phyloP scores from a whole-genome alignment of 92 coral and sea anemone species.

The Plumapathes pennacea region DNA sequence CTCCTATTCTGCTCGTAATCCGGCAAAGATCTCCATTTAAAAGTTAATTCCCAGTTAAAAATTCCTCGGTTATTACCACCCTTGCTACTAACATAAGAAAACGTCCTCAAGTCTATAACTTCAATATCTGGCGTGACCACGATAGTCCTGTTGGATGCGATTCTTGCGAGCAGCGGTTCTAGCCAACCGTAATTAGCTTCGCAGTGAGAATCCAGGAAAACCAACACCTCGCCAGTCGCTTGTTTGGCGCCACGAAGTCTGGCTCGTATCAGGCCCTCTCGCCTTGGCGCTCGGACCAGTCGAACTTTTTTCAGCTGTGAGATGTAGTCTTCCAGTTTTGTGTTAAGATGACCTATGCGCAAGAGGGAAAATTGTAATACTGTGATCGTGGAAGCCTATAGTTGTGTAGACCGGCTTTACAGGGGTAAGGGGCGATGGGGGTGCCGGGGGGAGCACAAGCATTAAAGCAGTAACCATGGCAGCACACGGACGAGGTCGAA shows the following conservation, averaged over 20 bases:
- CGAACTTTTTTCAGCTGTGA: slow-evolving; percentile 64
- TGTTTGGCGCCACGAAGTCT: slow-evolving; percentile 87
- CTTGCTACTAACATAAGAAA: slow-evolving; percentile 65
- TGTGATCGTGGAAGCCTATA: too few species aligned
- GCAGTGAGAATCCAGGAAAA: slow-evolving; percentile 96
- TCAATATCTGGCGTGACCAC: slow-evolving; percentile 98
- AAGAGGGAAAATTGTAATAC: too few species aligned
- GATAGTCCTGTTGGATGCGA: slow-evolving; percentile 75
- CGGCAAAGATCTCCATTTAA: slow-evolving; percentile 92
- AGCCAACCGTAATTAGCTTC: slow-evolving; percentile 96
- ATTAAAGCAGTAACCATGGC: too few species aligned
- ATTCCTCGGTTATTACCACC: slow-evolving; percentile 83
- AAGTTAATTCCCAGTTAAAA: slow-evolving; percentile 97
- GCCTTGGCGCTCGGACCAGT: slow-evolving; percentile 73
- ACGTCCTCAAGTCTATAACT: slow-evolving; percentile 86
- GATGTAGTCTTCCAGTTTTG: slow-evolving; percentile 61
- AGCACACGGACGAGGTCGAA: too few species aligned
- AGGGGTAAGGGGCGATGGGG: neutral
- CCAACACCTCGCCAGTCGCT: slow-evolving; percentile 83
- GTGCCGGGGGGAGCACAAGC: neutral
- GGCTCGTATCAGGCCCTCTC: slow-evolving; percentile 93
- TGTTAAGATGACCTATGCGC: slow-evolving; percentile 68
- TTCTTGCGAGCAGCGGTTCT: slow-evolving; percentile 98
- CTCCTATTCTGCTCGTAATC: slow-evolving; percentile 75
- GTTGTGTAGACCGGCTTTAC: neutral